Conservation (phyloP, 2,113 vertebrate species). For the Mustela nigripes region DNA sequence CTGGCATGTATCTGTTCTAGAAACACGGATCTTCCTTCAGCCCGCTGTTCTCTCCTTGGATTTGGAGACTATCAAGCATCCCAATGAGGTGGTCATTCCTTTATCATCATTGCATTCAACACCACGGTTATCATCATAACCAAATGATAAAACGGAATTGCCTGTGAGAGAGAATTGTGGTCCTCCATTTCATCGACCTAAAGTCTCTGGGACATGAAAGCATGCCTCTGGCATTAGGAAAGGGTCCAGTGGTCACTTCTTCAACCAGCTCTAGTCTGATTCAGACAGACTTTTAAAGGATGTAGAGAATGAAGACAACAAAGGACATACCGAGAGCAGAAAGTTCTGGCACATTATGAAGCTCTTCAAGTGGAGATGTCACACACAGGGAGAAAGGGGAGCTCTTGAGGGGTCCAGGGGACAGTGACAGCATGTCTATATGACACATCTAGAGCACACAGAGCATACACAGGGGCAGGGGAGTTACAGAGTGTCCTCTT, state of each 20-base stretch:
- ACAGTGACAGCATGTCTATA: background rate
- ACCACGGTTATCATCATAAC: background rate
- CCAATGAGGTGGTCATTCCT: background rate
- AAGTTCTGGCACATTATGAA: background rate
- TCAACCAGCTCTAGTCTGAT: background rate
- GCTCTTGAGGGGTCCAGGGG: background rate
- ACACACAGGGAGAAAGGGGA: background rate
- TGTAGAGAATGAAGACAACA: constrained; percentile 4
- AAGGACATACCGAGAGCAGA: constrained; percentile 19
- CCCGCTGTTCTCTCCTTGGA: background rate
- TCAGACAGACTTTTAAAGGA: background rate
- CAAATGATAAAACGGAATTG: background rate
- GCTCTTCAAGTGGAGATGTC: constrained; percentile 27
- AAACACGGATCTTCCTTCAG: background rate
- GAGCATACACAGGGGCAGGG: background rate
- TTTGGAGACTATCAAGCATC: background rate
- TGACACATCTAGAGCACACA: background rate
- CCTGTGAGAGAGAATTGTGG: background rate
- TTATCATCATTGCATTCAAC: background rate
- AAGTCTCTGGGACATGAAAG: background rate
- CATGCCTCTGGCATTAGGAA: background rate
- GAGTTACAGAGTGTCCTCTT: background rate
- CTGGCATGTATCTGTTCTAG: background rate
- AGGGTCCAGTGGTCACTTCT: background rate
- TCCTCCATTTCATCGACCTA: background rate